Percentiles rank a stretch among this genome's conserved stretches.
Conservation (phyloP, 2,113 vertebrate genomes). For the Ursus arctos region DNA sequence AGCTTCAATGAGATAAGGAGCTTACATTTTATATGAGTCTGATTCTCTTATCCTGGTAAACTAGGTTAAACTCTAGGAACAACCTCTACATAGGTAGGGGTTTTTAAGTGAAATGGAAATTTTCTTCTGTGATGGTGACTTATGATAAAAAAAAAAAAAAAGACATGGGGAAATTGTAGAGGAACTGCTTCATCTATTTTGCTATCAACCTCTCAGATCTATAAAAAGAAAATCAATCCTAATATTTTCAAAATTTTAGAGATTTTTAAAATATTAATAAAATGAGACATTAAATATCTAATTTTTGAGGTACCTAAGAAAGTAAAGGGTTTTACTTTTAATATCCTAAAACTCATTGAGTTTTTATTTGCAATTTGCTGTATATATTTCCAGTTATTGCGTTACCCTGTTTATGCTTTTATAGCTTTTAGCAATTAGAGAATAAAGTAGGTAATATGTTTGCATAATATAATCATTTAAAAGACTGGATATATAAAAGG, state of each 20-base stretch:
- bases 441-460: neutral
- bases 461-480: conserved; percentile 38
- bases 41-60: neutral
- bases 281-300: neutral
- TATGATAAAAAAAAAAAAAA: neutral
- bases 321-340: conserved; percentile 22
- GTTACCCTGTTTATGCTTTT: conserved; percentile 11
- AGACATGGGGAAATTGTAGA: neutral
- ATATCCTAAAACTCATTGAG: conserved; percentile 35
- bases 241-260: neutral
- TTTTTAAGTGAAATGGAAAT: neutral
- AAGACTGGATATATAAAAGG: neutral
- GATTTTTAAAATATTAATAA: conserved; percentile 5
- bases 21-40: neutral
- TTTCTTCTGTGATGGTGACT: neutral
- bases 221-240: neutral
- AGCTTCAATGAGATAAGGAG: neutral
- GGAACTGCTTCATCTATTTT: neutral
- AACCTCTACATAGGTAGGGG: fast-evolving
- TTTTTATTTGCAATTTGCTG: conserved; percentile 53
- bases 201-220: neutral
- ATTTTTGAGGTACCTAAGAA: neutral
- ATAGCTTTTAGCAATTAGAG: conserved; percentile 53
- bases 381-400: neutral
- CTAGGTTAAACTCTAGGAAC: neutral